A percentile compares a stretch with the other conserved stretches of the same genome.
Evolutionary conservation across 1,140 invertebrate species (phyloP).

Genomic region (Papilio helenus): DNA sequence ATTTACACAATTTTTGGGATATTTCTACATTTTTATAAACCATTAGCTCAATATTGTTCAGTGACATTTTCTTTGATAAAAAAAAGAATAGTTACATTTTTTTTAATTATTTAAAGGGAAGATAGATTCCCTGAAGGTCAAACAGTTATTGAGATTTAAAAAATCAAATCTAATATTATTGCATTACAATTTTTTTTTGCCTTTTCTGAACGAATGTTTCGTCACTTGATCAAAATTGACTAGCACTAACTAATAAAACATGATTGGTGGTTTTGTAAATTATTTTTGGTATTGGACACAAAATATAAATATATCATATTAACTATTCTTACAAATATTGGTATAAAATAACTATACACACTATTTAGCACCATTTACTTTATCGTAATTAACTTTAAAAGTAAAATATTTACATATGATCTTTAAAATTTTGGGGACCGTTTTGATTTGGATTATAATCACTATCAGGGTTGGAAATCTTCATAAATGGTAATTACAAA

Average conservation of each 20-base stretch:
- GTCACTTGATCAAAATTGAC: constrained; percentile 58
- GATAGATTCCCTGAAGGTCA: not conserved
- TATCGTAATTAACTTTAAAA: constrained; percentile 38
- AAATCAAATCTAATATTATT: too few relatives aligned
- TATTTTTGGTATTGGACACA: constrained; percentile 73
- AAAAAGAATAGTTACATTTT: not conserved
- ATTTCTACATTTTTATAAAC: constrained; percentile 19
- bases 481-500: constrained; percentile 70
- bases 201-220: not conserved
- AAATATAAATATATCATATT: constrained; percentile 60
- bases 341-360: constrained; percentile 36
- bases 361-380: constrained; percentile 63
- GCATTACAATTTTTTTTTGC: too few relatives aligned
- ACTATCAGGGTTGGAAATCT: constrained; percentile 44
- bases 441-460: constrained; percentile 51
- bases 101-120: not conserved
- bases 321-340: constrained; percentile 44
- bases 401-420: constrained; percentile 43
- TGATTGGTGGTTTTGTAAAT: constrained; percentile 72
- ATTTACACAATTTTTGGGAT: constrained; percentile 37
- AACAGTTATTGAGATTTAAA: not conserved
- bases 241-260: constrained; percentile 67
- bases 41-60: constrained; percentile 10
- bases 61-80: not conserved
- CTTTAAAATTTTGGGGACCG: constrained; percentile 47